Evolutionary conservation across 2,888 invertebrate species (phyloP), one percentile per base, ranked within the genome.

Genomic region (Tetheella fluctuosa): DNA sequence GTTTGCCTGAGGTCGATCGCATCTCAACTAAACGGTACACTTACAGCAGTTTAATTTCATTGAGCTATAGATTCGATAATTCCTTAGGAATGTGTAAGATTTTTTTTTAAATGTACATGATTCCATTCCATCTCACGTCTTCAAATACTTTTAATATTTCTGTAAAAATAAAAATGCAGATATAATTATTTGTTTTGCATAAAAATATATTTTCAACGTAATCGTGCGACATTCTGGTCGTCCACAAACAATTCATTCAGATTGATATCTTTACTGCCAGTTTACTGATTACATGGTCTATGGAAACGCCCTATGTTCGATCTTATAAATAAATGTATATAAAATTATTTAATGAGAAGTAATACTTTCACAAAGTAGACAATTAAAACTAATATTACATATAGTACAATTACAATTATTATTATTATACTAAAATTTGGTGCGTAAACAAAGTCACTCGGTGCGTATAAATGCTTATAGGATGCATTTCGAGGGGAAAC

Each of bases 21-120:
- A n/a, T n/a, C 42, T 48, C 42, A 48, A 17, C 2, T 17, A 17
- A 48, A 20, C 42, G 42, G 8, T 48, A 48, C 2, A 48, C 17
- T 17, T 17, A 39, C 1, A 39, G 1, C 39, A 39, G 39, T 48
- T 6, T 15, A 39, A 15, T 17, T 57, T 53, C 59, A 69, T 79
- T 80, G 75, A 79, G 77, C 76, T 48, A 48, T 6, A 20, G 17
- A 48, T 17, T 48, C 42, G 42, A n/a, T 48, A 63, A 64, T 66
- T 30, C 37, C 62, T 60, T 54, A 69, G 84, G 83, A 83, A 84
- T 84, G 82, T 81, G 60, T 64, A 48, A 59, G 55, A 61, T 58
- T 59, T 52, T 65, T 68, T 58, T 57, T 56, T 64, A 55, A 59
- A 63, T 72, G 63, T 62, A 66, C 75, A 72, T 72, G 65, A 72